Evolutionary conservation across 1,140 invertebrate species (phyloP).

Genomic region (Pogonomyrmex californicus): DNA sequence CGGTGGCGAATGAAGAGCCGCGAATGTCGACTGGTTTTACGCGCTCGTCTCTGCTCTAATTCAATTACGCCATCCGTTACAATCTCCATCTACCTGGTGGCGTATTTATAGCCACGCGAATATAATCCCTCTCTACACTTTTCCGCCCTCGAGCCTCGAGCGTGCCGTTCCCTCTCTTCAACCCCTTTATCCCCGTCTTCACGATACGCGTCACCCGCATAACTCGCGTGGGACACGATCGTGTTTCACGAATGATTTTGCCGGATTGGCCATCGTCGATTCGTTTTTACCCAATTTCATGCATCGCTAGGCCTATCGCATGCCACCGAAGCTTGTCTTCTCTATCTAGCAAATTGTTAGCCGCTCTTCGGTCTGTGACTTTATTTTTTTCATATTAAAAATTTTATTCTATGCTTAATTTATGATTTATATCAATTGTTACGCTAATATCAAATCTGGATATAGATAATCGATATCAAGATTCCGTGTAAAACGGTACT

Average conservation of each 20-base stretch:
- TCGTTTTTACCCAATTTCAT: slow-evolving; percentile 21
- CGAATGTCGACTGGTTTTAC: slow-evolving; percentile 39
- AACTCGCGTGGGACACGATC: neutral
- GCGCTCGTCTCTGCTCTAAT: slow-evolving; percentile 43
- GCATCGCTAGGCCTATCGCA: neutral
- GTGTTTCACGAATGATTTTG: slow-evolving; percentile 25
- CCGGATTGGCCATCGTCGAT: slow-evolving; percentile 10
- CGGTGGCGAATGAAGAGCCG: slow-evolving; percentile 18
- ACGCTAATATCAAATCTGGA: neutral
- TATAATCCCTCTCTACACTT: slow-evolving; percentile 10
- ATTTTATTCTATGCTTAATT: slow-evolving; percentile 13
- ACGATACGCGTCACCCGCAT: slow-evolving; percentile 4
- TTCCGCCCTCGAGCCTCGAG: slow-evolving; percentile 16
- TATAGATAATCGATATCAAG: neutral
- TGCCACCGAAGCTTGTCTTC: neutral
- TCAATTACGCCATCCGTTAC: slow-evolving; percentile 48
- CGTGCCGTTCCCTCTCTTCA: slow-evolving; percentile 5
- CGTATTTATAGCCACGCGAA: slow-evolving; percentile 42
- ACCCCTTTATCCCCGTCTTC: neutral
- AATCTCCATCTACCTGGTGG: slow-evolving; percentile 38
- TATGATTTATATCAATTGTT: neutral
- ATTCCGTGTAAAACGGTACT: neutral
- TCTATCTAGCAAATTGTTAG: neutral
- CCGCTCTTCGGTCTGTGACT: neutral
- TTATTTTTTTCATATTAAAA: neutral